phyloP scores from a whole-genome alignment of 2,797 vertebrate genomes.

The Oreortyx pictus region DNA sequence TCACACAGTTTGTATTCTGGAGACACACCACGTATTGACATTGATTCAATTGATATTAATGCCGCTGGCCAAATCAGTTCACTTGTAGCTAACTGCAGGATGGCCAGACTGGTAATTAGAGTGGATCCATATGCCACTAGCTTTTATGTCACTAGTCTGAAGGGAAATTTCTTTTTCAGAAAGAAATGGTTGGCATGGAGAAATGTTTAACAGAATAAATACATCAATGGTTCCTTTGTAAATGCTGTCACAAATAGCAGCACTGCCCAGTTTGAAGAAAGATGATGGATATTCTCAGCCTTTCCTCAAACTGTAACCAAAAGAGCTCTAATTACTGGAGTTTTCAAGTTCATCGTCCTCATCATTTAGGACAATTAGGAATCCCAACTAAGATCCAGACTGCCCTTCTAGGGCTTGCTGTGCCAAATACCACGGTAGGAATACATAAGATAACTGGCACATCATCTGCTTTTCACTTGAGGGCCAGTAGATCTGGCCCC shows the following conservation, averaged over 20 bases:
- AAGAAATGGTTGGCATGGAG: neutral
- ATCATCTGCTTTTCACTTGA: neutral
- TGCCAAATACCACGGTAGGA: neutral
- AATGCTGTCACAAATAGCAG: neutral
- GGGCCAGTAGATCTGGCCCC: neutral
- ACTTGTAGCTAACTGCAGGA: conserved; percentile 18
- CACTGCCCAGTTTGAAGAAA: neutral
- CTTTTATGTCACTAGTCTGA: conserved; percentile 16
- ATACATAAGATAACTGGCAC: neutral
- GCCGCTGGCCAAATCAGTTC: conserved; percentile 31
- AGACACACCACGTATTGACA: neutral
- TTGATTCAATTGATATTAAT: conserved; percentile 43
- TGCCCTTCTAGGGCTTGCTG: neutral
- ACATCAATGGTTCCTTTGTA: neutral
- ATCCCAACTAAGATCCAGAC: neutral
- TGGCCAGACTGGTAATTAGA: conserved; percentile 47
- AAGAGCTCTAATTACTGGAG: neutral
- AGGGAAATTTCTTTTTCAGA: conserved; percentile 1
- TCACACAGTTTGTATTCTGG: conserved; percentile 10
- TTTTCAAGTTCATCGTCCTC: neutral
- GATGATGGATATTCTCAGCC: neutral
- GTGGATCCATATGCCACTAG: conserved; percentile 43
- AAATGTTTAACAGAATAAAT: neutral
- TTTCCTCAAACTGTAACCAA: neutral
- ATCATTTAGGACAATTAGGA: neutral